Conservation (phyloP, 2,113 vertebrate genomes). For the Hystrix brachyura region DNA sequence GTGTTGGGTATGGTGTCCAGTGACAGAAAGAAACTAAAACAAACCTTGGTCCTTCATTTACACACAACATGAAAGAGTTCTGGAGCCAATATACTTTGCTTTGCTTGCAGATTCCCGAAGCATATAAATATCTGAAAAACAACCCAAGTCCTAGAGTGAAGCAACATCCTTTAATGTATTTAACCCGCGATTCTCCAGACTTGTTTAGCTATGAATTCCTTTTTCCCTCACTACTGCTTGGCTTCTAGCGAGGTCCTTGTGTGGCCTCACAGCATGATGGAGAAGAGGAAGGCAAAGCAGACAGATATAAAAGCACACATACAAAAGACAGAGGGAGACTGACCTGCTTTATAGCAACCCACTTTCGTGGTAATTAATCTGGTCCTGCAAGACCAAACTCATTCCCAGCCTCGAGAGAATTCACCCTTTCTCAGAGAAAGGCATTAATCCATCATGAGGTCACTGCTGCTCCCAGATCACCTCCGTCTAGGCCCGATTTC, state of each 20-base stretch:
- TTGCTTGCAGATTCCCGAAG: background rate
- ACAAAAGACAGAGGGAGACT: background rate
- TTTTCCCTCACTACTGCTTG: background rate
- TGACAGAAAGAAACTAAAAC: background rate
- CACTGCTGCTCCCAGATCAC: background rate
- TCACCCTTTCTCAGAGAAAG: background rate
- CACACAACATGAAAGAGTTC: background rate
- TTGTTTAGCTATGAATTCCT: background rate
- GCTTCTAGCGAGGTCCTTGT: background rate
- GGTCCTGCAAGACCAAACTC: background rate
- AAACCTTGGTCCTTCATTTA: background rate
- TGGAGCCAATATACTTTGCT: background rate
- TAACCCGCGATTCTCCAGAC: background rate
- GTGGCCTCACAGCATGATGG: background rate
- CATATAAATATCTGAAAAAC: background rate
- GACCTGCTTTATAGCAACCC: background rate
- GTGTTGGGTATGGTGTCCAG: background rate
- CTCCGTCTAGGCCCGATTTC: background rate
- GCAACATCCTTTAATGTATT: background rate
- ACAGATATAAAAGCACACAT: too few relatives aligned
- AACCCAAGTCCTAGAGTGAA: background rate
- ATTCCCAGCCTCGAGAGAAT: background rate
- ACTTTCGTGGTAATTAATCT: background rate
- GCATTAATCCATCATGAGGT: background rate
- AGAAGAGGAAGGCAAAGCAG: background rate